Evolutionary conservation across 2,888 invertebrate genomes (phyloP), one percentile per base, ranked within the genome.

Genomic region (Xanthia togata): DNA sequence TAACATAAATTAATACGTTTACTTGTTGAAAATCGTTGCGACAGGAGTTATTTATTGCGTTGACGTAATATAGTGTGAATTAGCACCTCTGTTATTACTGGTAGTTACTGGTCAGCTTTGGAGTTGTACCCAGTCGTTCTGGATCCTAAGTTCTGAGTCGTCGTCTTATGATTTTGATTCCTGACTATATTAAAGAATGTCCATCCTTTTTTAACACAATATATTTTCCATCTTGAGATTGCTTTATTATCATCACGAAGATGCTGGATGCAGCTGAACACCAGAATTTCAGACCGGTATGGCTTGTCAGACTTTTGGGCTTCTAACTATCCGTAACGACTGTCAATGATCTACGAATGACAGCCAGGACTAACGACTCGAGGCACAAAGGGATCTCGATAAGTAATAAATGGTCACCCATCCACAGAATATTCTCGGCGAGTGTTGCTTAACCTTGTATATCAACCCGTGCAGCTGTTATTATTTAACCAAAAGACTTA

Each of bases 1-100:
- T 88, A 82, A 81, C 83, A 88, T 88, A 88, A 88, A 88, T 88
- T 88, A 87, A 82, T 86, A 67, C 65, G 77, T 83, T 79, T 70
- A 72, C 50, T 83, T 72, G 83, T 83, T 87, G 81, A 85, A 84
- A 88, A 85, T 83, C 55, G 74, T 85, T 87, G 78, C 79, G 76
- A 82, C 82, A 84, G 55, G 1, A 69, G 50, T 87, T 84, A 80
- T 85, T 88, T 88, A 88, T 81, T 68, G 71, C 41, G 31, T 64
- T 76, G 78, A 88, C 59, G 86, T 81, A 73, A 79, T 72, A 11
- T 74, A 72, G 59, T 70, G 63, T 70, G 71, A 83, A 77, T 86
- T 81, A 77, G 70, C 67, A 59, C 71, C 69, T 67, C 76, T 50
- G 67, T 64, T 17, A 70, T 14, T 80, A 31, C 31, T 31, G 23